Conservation (phyloP, 2,888 invertebrate genomes). For the Lasioglossum oenotherae region DNA sequence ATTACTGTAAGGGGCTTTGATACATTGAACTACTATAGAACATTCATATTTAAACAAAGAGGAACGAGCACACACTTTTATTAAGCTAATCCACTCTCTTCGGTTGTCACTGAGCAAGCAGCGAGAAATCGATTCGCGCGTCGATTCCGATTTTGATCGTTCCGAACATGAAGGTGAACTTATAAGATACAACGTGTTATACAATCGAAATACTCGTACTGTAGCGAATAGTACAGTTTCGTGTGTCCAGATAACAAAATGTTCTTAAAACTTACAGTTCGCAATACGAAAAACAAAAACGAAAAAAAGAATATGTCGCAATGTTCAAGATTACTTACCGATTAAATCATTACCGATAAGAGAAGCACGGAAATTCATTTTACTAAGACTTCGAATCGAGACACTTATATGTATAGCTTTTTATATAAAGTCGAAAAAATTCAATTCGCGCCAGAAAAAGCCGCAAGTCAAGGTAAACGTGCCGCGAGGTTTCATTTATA, state of each 20-base stretch:
- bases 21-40: conserved; percentile 19
- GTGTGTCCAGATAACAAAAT: conserved; percentile 4
- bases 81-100: conserved; percentile 22
- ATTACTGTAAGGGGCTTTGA: conserved; percentile 33
- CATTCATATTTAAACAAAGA: conserved; percentile 15
- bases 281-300: conserved; percentile 19
- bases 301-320: conserved; percentile 9
- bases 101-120: not conserved
- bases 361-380: conserved; percentile 12
- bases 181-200: not conserved
- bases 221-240: conserved; percentile 22
- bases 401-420: conserved; percentile 45
- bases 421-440: conserved; percentile 31
- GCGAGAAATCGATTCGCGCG: not conserved
- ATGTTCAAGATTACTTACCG: conserved; percentile 18
- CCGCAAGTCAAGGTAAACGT: conserved; percentile 9
- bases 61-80: conserved; percentile 19
- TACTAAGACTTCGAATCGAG: conserved; percentile 4
- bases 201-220: conserved; percentile 27
- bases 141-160: not conserved
- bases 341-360: not conserved
- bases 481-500: conserved; percentile 29
- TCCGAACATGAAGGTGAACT: conserved; percentile 2
- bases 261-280: conserved; percentile 13
- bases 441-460: conserved; percentile 13